These are phyloP conservation scores for Nudaria mundana DNA, from an alignment of 2,888 invertebrate species.

Conservation along the genomic window DNA sequence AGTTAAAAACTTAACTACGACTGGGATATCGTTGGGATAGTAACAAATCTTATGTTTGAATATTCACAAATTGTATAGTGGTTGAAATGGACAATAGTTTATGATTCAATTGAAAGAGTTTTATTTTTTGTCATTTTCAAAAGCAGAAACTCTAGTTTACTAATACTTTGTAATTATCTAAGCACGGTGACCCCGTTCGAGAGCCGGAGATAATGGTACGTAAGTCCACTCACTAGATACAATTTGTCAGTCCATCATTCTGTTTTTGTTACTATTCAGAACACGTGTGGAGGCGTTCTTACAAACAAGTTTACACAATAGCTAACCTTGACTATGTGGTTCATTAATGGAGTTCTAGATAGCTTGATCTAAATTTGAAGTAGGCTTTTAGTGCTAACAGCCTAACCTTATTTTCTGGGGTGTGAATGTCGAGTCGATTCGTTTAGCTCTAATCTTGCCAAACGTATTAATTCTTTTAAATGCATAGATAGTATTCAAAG, in stretches of 20 bases:
- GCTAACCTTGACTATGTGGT: constrained; percentile 43
- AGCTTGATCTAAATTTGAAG: constrained; percentile 27
- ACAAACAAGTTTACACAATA: constrained; percentile 43
- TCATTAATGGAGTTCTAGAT: constrained; percentile 31
- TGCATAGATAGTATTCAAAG: too few species aligned
- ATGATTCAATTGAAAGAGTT: too few species aligned
- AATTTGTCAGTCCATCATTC: constrained; percentile 44
- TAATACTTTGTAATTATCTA: constrained; percentile 23
- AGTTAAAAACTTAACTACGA: too few species aligned
- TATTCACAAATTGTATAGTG: too few species aligned
- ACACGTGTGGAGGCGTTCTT: constrained; percentile 38
- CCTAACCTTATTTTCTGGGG: not conserved
- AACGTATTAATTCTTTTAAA: too few species aligned
- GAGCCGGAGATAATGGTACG: constrained; percentile 20
- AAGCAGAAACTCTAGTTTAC: constrained; percentile 12
- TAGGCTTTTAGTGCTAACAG: constrained; percentile 1
- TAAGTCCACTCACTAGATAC: constrained; percentile 23
- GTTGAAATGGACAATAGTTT: too few species aligned
- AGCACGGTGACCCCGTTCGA: constrained; percentile 28
- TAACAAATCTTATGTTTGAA: too few species aligned
- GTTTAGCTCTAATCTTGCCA: too few species aligned
- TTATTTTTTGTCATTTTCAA: too few species aligned
- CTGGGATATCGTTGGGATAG: too few species aligned
- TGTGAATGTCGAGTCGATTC: not conserved
- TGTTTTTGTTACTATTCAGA: constrained; percentile 43